These are phyloP conservation scores for Muscicapa adusta DNA, from an alignment of 2,113 vertebrate species.

Conservation along the genomic window DNA sequence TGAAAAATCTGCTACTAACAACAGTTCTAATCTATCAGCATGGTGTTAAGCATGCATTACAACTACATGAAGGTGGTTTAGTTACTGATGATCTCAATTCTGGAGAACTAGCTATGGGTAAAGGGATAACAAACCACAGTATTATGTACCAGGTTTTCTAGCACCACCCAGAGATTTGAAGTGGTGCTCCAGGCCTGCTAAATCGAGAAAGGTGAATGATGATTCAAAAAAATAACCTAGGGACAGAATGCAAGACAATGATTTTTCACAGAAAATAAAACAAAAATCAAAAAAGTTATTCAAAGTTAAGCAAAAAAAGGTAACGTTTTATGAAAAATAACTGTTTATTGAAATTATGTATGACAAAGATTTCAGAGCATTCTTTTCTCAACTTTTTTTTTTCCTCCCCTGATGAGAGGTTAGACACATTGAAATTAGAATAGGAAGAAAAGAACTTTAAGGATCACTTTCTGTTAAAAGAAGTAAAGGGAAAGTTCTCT, in stretches of 20 bases:
- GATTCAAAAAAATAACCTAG: slow-evolving; percentile 92
- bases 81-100: slow-evolving; percentile 54
- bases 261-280: slow-evolving; percentile 66
- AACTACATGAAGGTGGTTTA: slow-evolving; percentile 56
- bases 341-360: slow-evolving; percentile 58
- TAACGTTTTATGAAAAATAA: slow-evolving; percentile 36
- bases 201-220: slow-evolving; percentile 91
- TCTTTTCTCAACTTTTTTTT: neutral
- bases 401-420: neutral
- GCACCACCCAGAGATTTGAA: slow-evolving; percentile 84
- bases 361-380: neutral
- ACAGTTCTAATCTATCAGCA: slow-evolving; percentile 63
- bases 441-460: neutral
- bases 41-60: slow-evolving; percentile 64
- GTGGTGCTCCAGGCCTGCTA: slow-evolving; percentile 88
- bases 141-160: slow-evolving; percentile 82
- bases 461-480: neutral
- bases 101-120: slow-evolving; percentile 59
- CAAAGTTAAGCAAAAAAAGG: slow-evolving; percentile 56
- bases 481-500: neutral
- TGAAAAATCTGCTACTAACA: slow-evolving; percentile 51
- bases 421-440: neutral
- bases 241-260: slow-evolving; percentile 79
- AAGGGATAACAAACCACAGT: slow-evolving; percentile 62
- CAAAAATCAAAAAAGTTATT: slow-evolving; percentile 47